Evolutionary conservation across 1,140 invertebrate species (phyloP).

Genomic region (Platyura marginata): DNA sequence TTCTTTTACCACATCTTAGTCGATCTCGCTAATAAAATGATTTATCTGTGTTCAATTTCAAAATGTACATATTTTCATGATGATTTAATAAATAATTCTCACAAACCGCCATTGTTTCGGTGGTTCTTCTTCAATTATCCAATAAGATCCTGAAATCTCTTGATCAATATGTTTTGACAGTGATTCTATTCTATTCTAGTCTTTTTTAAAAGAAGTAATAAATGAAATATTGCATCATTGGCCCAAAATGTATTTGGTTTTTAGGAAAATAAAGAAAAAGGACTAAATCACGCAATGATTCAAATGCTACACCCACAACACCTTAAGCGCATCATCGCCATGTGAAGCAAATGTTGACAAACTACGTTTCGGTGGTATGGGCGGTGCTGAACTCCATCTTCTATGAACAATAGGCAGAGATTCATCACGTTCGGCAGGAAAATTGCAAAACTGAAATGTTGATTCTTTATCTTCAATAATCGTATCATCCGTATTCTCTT

Average conservation of each 20-base stretch:
- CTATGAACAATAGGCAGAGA: constrained; percentile 3
- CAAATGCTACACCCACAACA: not conserved
- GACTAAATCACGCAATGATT: too few species aligned
- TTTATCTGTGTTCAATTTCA: not conserved
- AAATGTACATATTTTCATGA: too few species aligned
- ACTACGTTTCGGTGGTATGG: constrained; percentile 9
- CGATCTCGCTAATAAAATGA: not conserved
- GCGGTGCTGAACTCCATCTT: constrained; percentile 8
- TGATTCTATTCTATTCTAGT: not conserved
- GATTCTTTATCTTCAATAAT: not conserved
- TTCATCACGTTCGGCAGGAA: constrained; percentile 5
- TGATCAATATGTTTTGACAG: not conserved
- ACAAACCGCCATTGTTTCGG: not conserved
- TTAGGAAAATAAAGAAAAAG: not conserved
- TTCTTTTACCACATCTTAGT: too few species aligned
- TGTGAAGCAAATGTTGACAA: not conserved
- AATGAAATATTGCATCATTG: not conserved
- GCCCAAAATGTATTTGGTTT: not conserved
- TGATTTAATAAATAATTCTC: too few species aligned
- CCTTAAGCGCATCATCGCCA: not conserved
- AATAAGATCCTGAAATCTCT: not conserved
- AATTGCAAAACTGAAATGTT: not conserved
- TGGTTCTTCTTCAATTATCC: not conserved
- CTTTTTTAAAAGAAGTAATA: not conserved
- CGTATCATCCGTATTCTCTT: not conserved